Base-by-base conservation (phyloP, 2,888 invertebrate genomes). In the Aleiodes alternator region DNA sequence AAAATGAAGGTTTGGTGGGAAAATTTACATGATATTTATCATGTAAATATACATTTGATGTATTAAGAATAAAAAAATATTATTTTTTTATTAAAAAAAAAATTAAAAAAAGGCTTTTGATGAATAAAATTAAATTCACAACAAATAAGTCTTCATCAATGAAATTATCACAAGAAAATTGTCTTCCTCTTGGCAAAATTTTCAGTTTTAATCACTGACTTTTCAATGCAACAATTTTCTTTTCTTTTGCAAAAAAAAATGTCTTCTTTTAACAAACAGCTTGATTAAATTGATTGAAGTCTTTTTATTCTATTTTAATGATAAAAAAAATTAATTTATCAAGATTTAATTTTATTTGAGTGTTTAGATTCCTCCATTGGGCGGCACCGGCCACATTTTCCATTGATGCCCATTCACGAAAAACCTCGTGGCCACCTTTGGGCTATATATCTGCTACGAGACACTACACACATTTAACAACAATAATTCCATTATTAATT, bases 361-460 rank as follows among this genome's bases (percentile, higher is more conserved):
- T 69, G 48, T 77, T 73, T 38, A 74, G 70, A 68, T 55, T 79
- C 76, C 80, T 79, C 81, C 80, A 81, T 81, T 76, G 80, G 81
- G 78, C 78, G 79, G 79, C 77, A 81, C 79, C 80, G 80, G 79
- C 76, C 53, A 68, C 70, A 72, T 70, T 77, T 75, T 69, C 75
- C 64, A 16, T 48, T 48, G 64, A 59, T 59, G 59, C 59, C 64
- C 50, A 68, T 68, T 34, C 68, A 29, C 16, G 23, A 23, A 23
- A 68, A n/a, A 51, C 51, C n/a, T 31, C 14, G 51, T 51, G 68
- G 51, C 43, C 66, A 66, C 38, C 4, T n/a, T 23, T n/a, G n/a
- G 50, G 43, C 43, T 43, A n/a, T n/a, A n/a, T n/a, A 56, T 12
- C 56, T 56, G 66, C 64, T 72, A 72, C 38, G 64, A 66, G 31